Percentiles rank a stretch among this genome's conserved stretches.
Evolutionary conservation across 92 coral and sea anemone genomes (phyloP).

Genomic region (Epizoanthus stellaris): DNA sequence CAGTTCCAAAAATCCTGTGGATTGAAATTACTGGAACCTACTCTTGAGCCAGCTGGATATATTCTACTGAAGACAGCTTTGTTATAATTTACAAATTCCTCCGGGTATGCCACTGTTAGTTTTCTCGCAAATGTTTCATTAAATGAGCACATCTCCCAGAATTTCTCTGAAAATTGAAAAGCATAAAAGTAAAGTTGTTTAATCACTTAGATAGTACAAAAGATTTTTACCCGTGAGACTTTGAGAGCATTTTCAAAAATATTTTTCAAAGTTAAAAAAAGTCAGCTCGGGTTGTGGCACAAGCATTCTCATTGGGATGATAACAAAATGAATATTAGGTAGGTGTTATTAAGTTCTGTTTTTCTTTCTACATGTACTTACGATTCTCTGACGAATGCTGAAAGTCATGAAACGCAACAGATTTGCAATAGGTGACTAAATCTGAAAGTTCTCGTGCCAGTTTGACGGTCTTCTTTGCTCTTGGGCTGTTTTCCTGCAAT

Average conservation of each 20-base stretch:
- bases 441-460: conserved; percentile 93
- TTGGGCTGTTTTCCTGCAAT: conserved; percentile 76
- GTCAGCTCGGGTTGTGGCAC: background rate
- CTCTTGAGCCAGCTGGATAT: conserved; percentile 93
- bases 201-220: too few relatives aligned
- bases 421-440: conserved; percentile 92
- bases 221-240: too few relatives aligned
- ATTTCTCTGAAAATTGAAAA: conserved; percentile 70
- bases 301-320: background rate
- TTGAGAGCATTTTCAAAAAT: too few relatives aligned
- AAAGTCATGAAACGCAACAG: conserved; percentile 94
- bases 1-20: conserved; percentile 99
- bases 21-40: conserved; percentile 92
- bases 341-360: background rate
- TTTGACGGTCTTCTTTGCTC: conserved; percentile 85
- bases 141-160: conserved; percentile 97
- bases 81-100: conserved; percentile 94
- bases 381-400: conserved; percentile 90
- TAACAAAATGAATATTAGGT: background rate
- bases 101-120: conserved; percentile 76
- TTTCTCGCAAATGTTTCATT: conserved; percentile 90
- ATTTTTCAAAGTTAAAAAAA: background rate
- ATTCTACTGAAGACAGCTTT: conserved; percentile 88
- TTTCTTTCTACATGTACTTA: conserved; percentile 67
- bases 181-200: background rate